Base-by-base conservation (phyloP, 2,113 vertebrate species). In the Actinemys pallida region DNA sequence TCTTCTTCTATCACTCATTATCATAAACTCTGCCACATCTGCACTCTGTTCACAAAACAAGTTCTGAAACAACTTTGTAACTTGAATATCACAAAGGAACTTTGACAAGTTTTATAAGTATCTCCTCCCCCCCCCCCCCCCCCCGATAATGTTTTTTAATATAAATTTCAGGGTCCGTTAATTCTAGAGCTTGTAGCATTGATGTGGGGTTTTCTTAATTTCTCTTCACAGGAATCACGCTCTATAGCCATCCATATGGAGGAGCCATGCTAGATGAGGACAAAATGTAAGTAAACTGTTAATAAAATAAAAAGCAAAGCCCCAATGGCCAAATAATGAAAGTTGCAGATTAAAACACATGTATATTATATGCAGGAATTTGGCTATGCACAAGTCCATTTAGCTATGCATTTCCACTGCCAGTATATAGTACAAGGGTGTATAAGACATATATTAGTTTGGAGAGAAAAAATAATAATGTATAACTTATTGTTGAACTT, bases 221-320 rank as follows among this genome's bases (percentile, higher is more conserved):
- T 95, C 6, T 94, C 62, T 84, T 85, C 3, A 1, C 79, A 99
- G 98, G 98, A 76, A 98, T 98, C 76, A 98, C 96, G 0, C 93
- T 99, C 2, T 97, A 98, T 45, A 98, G 98, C 75, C 97, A 98
- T 2, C 98, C 98, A 1, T 98, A 98, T 2, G 97, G 98, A 95
- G 98, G 98, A 35, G 56, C 93, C 52, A 89, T 98, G 62, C 90
- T 98, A 80, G 96, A 98, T 35, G 98, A 98, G 76, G 98, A 98
- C 75, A 98, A 97, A 96, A 98, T 98, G 98, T 98, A 89, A 98
- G 98, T 86, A 81, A 89, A 89, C 9, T 86, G 39, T 81, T 81
- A 69, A 89, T 84, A 80, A 9, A 25, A 11, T 1, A 10, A 10
- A 50, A 65, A 76, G 52, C 45, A 45, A 75, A 79, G 12, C 14